Evolutionary conservation across 2,113 vertebrate species (phyloP).

Genomic region (Amazona vittata): DNA sequence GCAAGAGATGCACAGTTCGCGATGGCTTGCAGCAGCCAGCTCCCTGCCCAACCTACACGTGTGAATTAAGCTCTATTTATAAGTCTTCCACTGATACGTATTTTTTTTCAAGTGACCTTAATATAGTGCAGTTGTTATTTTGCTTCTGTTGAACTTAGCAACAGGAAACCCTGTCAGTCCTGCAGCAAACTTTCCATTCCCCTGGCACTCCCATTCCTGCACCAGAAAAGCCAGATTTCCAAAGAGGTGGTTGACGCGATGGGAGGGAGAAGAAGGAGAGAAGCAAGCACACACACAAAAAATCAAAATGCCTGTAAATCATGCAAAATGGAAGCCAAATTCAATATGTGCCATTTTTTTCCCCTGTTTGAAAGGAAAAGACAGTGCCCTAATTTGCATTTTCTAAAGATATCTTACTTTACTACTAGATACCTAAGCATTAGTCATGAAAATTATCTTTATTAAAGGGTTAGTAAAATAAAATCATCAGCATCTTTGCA

Average conservation of each 20-base stretch:
- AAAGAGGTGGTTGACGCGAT: not conserved
- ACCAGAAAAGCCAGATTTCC: constrained; percentile 50
- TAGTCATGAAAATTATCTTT: constrained; percentile 35
- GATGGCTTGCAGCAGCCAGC: not conserved
- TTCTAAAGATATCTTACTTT: not conserved
- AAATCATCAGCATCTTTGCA: not conserved
- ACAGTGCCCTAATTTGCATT: not conserved
- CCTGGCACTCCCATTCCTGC: constrained; percentile 49
- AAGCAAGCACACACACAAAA: not conserved
- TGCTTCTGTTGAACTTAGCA: constrained; percentile 68
- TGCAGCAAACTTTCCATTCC: constrained; percentile 54
- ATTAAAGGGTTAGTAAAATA: not conserved
- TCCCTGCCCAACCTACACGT: not conserved
- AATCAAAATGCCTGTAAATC: not conserved
- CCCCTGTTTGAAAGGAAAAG: not conserved
- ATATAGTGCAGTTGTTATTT: constrained; percentile 63
- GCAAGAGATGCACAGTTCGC: not conserved
- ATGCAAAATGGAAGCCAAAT: constrained; percentile 28
- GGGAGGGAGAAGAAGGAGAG: not conserved
- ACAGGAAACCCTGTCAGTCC: constrained; percentile 49
- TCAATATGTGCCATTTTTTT: not conserved
- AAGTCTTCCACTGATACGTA: not conserved
- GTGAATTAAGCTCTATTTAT: constrained; percentile 64
- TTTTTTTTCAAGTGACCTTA: constrained; percentile 8
- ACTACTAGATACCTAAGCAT: constrained; percentile 5